Conservation (phyloP, 2,797 vertebrate species). For the Bufotes viridis region DNA sequence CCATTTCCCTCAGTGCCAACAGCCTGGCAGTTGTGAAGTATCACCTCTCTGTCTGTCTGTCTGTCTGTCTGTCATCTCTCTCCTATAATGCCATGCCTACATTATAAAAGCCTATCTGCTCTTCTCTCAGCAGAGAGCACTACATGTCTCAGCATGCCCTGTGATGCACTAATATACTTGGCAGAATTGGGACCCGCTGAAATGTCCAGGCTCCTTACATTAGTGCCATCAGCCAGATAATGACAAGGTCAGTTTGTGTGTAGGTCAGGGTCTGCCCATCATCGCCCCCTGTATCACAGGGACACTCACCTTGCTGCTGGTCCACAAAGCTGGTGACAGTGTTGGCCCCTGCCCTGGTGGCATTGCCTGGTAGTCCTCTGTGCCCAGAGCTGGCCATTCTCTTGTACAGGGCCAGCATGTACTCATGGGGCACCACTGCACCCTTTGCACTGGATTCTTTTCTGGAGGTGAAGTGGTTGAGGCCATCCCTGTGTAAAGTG, state of each 20-base stretch:
- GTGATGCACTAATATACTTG: not conserved
- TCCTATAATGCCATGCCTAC: not conserved
- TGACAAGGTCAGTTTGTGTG: not conserved
- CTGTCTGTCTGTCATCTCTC: not conserved
- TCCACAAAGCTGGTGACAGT: constrained; percentile 85
- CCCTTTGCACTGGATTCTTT: constrained; percentile 64
- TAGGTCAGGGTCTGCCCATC: not conserved
- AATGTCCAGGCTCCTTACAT: not conserved
- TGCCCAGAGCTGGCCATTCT: constrained; percentile 71
- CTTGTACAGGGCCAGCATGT: constrained; percentile 80
- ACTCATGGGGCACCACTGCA: constrained; percentile 71
- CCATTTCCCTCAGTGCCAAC: not conserved
- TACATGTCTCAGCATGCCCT: not conserved
- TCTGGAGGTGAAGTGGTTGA: constrained; percentile 59
- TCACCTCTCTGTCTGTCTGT: not conserved
- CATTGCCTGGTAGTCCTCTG: constrained; percentile 62
- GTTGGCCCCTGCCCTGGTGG: constrained; percentile 71
- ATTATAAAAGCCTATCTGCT: not conserved
- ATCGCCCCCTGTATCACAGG: not conserved
- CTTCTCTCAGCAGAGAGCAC: not conserved
- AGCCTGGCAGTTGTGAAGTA: not conserved
- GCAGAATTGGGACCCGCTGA: not conserved
- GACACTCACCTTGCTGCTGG: constrained; percentile 67
- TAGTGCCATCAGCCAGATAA: not conserved
- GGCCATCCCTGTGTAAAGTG: constrained; percentile 38